Percentiles rank a stretch among this genome's conserved stretches.
Evolutionary conservation across 2,888 invertebrate species (phyloP).

Genomic region (Molorchus minor): DNA sequence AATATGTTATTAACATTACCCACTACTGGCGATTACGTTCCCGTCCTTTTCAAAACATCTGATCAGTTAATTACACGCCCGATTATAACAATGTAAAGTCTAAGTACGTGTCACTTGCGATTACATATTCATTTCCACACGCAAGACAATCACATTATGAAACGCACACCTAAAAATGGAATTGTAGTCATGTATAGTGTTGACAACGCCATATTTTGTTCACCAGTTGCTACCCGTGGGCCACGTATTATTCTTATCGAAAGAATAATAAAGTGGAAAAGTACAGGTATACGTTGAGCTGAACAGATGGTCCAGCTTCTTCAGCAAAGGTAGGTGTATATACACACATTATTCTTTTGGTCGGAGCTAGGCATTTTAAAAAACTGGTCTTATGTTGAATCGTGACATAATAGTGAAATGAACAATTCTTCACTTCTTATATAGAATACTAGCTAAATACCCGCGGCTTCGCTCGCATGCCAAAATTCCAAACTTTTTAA

Average conservation of each 20-base stretch:
- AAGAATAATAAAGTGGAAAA: conserved; percentile 2
- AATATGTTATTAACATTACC: too few relatives aligned
- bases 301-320: conserved; percentile 10
- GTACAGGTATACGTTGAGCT: background rate
- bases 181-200: conserved; percentile 12
- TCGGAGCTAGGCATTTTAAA: too few relatives aligned
- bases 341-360: conserved; percentile 3
- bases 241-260: conserved; percentile 1
- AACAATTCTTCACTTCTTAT: too few relatives aligned
- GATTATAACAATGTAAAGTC: conserved; percentile 6
- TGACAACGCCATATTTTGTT: background rate
- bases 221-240: conserved; percentile 1
- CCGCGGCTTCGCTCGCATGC: too few relatives aligned
- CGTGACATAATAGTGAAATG: too few relatives aligned
- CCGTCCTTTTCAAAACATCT: too few relatives aligned
- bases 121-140: conserved; percentile 13
- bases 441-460: too few relatives aligned
- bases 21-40: too few relatives aligned
- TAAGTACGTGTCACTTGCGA: conserved; percentile 7
- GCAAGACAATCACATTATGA: conserved; percentile 12
- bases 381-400: too few relatives aligned
- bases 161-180: conserved; percentile 17
- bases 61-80: conserved; percentile 11
- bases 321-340: conserved; percentile 2
- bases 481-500: too few relatives aligned